These are phyloP conservation scores for Zapornia atra DNA, from an alignment of 2,113 vertebrate genomes.

Conservation along the genomic window DNA sequence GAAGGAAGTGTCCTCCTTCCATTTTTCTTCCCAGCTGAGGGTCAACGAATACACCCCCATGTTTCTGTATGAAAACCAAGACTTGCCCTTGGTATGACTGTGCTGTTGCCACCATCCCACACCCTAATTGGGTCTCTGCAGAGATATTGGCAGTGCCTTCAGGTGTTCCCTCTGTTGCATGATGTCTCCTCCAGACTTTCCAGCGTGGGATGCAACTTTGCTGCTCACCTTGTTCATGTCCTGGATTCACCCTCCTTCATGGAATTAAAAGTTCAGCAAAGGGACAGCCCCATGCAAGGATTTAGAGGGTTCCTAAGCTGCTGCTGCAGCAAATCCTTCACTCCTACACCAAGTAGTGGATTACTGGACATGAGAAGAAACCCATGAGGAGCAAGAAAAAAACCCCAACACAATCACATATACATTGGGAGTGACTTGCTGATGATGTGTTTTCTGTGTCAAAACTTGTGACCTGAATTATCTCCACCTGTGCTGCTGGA, in stretches of 20 bases:
- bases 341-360: neutral
- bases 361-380: neutral
- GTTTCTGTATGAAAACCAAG: neutral
- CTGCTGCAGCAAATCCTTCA: neutral
- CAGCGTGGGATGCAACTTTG: rapidly evolving
- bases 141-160: neutral
- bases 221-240: neutral
- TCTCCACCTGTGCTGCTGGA: neutral
- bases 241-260: neutral
- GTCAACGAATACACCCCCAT: neutral
- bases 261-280: neutral
- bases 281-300: neutral
- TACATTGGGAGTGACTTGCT: neutral
- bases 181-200: neutral
- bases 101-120: neutral
- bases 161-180: neutral
- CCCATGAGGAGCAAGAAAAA: neutral
- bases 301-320: neutral
- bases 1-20: neutral
- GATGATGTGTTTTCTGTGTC: neutral
- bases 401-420: neutral
- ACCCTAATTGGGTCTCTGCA: neutral
- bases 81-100: neutral
- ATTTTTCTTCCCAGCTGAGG: neutral
- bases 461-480: conserved; percentile 39